These are phyloP conservation scores for Brachionus plicatilis DNA, from an alignment of 1,140 invertebrate species.

Conservation along the genomic window DNA sequence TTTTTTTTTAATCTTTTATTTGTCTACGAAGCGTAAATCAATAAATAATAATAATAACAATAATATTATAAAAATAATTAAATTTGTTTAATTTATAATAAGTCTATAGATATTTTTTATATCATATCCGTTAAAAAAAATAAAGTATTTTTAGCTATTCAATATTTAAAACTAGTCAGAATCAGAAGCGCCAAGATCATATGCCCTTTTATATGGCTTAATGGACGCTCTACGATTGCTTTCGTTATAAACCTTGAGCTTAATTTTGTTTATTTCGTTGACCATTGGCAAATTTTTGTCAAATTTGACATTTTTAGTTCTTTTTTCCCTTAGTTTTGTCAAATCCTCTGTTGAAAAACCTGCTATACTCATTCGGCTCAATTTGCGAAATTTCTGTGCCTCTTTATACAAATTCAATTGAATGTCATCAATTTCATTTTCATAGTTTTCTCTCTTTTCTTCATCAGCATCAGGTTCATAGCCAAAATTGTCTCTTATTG, in stretches of 20 bases:
- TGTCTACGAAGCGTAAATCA: too few species aligned
- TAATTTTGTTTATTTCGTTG: neutral
- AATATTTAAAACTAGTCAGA: neutral
- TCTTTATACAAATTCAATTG: conserved; percentile 7
- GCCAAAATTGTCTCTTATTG: neutral
- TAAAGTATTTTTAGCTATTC: too few species aligned
- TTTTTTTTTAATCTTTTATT: too few species aligned
- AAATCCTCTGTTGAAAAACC: neutral
- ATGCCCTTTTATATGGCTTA: conserved; percentile 8
- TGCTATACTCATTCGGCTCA: conserved; percentile 1
- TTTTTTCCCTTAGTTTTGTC: neutral
- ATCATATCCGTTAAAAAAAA: too few species aligned
- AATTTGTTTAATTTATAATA: too few species aligned
- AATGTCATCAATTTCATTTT: neutral
- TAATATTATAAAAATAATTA: too few species aligned
- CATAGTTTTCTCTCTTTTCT: neutral
- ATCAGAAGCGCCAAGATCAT: neutral
- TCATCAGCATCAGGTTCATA: neutral
- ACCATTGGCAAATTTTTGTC: neutral
- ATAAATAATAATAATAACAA: too few species aligned
- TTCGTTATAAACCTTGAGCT: neutral
- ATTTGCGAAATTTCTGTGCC: conserved; percentile 12
- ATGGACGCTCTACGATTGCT: neutral
- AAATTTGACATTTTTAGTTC: neutral
- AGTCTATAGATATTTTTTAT: too few species aligned